Conservation (phyloP, 2,113 vertebrate species). For the Callithrix jacchus region DNA sequence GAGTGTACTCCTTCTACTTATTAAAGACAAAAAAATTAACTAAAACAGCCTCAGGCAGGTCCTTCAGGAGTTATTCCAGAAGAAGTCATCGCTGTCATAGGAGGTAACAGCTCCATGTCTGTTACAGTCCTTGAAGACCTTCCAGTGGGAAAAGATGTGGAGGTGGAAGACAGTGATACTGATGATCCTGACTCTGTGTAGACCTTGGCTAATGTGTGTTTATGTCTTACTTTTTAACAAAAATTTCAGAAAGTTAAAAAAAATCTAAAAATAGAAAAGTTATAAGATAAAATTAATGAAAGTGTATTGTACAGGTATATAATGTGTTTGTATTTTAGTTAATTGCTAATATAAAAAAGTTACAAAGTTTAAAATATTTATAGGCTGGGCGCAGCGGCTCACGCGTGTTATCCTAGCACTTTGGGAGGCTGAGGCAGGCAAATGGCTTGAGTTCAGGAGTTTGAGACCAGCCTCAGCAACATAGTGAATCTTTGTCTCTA, state of each 20-base stretch:
- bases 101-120: not conserved
- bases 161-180: not conserved
- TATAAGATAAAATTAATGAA: not conserved
- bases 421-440: too few relatives aligned
- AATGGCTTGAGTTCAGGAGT: too few relatives aligned
- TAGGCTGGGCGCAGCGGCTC: not conserved
- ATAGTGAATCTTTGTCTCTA: too few relatives aligned
- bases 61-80: not conserved
- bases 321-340: not conserved
- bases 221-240: not conserved
- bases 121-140: not conserved
- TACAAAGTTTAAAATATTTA: not conserved
- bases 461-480: too few relatives aligned
- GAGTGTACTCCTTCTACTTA: not conserved
- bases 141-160: not conserved
- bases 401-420: too few relatives aligned
- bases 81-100: not conserved
- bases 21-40: not conserved
- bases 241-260: not conserved
- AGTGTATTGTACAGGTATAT: not conserved
- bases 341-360: not conserved
- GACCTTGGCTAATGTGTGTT: not conserved
- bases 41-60: not conserved
- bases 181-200: not conserved
- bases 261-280: not conserved